Conservation (phyloP, 2,797 vertebrate genomes). For the Parauchenoglanis punctatus region DNA sequence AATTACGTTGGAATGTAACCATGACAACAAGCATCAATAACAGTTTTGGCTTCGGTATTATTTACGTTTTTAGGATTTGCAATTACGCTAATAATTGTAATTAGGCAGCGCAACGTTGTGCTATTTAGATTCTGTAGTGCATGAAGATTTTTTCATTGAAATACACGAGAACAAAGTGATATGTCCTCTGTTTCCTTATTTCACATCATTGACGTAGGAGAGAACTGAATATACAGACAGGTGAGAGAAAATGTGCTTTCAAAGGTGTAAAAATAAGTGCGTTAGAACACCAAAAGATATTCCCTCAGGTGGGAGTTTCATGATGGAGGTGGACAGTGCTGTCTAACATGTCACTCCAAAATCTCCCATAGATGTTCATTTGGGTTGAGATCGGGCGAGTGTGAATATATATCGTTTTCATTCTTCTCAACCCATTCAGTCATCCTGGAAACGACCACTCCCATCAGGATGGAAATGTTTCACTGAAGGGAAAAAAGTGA, state of each 20-base stretch:
- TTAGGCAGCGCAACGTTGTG: background rate
- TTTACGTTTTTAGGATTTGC: background rate
- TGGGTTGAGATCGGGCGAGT: background rate
- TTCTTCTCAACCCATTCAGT: too few relatives aligned
- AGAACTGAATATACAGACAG: background rate
- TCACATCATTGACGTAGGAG: background rate
- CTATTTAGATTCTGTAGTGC: background rate
- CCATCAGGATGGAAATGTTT: background rate
- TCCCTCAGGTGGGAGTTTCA: background rate
- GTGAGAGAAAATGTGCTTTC: background rate
- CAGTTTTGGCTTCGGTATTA: background rate
- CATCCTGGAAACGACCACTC: background rate
- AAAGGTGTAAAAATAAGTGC: background rate
- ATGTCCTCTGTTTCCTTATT: background rate
- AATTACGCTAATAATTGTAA: background rate
- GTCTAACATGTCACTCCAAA: background rate
- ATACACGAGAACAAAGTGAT: background rate
- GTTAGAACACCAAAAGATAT: background rate
- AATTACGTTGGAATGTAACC: background rate
- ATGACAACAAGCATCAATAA: background rate
- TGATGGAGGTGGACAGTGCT: background rate
- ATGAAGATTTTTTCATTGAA: background rate
- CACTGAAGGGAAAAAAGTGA: too few relatives aligned
- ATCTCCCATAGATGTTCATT: background rate
- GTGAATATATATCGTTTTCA: background rate